A percentile compares a stretch with the other conserved stretches of the same genome.
Conservation (phyloP, 2,888 invertebrate species). For the Hanleya hanleyi region DNA sequence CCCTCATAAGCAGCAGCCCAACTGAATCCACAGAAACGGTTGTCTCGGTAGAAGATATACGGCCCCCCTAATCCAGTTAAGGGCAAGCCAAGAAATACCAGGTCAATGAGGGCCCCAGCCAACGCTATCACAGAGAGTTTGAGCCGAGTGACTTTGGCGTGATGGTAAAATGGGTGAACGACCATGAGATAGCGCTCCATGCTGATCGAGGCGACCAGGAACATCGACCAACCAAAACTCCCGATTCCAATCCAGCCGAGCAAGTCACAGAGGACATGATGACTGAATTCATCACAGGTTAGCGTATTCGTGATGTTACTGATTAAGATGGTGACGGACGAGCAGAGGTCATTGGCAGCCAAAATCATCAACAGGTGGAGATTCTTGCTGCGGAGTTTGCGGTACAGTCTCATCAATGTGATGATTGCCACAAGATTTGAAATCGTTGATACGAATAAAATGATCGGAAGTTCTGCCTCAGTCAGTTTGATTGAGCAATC, state of each 20-base stretch:
- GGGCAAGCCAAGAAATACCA: not conserved
- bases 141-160: not conserved
- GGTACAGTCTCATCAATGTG: not conserved
- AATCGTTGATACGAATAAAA: not conserved
- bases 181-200: slow-evolving; percentile 12
- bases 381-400: slow-evolving; percentile 6
- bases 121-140: not conserved
- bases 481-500: not conserved
- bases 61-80: not conserved
- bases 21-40: not conserved
- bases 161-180: slow-evolving; percentile 3
- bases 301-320: slow-evolving; percentile 16
- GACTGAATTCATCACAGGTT: not conserved
- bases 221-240: slow-evolving; percentile 4
- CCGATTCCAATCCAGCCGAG: slow-evolving; percentile 12
- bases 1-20: not conserved
- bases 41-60: not conserved
- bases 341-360: slow-evolving; percentile 12
- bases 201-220: slow-evolving; percentile 7
- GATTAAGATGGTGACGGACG: not conserved
- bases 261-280: not conserved
- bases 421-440: slow-evolving; percentile 12
- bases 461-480: slow-evolving; percentile 8
- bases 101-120: not conserved
- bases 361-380: slow-evolving; percentile 9